Base-by-base conservation (phyloP, 1,140 invertebrate species). In the Drosophila nebulosa region DNA sequence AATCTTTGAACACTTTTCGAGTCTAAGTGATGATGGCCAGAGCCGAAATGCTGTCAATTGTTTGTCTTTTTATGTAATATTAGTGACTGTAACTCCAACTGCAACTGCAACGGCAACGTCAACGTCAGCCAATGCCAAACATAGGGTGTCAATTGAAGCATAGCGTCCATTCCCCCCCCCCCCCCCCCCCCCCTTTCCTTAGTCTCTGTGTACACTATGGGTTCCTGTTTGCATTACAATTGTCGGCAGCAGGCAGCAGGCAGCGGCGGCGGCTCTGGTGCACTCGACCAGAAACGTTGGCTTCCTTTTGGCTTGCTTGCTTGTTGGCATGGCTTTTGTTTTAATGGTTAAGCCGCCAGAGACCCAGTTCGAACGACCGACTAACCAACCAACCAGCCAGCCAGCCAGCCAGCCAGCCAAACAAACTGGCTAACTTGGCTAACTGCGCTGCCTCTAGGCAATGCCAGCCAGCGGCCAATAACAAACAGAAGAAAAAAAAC, bases 141-240 rank as follows among this genome's bases (percentile, higher is more conserved):
- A 65, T 61, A 73, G 81, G 81, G 81, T 85, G 78, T 85, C 81
- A 86, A 86, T 86, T 86, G 83, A 86, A 81, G 81, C 81, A 86
- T 46, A 3, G 39, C 39, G 18, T 21, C 16, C 16, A n/a, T n/a
- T n/a, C 39, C 6, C 18, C 9, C 4, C 39, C 9, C 18, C 14
- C 1, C 5, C 6, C 7, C 39, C 14, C 14, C 9, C 2, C 18
- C 39, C 14, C 39, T 21, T 7, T 46, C 7, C 3, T 14, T 14
- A 6, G 3, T 14, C 18, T 58, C n/a, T 50, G n/a, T 26, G 59
- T 64, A 81, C 81, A 78, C 65, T 86, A 86, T 86, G 74, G 81
- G 66, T 86, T 85, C 81, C 84, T 79, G 74, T 86, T 86, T 73
- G 64, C 83, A 81, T 88, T 86, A 78, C 81, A 86, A 86, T 81